Conservation (phyloP, 2,888 invertebrate genomes). For the Rugalucina vietnamica region DNA sequence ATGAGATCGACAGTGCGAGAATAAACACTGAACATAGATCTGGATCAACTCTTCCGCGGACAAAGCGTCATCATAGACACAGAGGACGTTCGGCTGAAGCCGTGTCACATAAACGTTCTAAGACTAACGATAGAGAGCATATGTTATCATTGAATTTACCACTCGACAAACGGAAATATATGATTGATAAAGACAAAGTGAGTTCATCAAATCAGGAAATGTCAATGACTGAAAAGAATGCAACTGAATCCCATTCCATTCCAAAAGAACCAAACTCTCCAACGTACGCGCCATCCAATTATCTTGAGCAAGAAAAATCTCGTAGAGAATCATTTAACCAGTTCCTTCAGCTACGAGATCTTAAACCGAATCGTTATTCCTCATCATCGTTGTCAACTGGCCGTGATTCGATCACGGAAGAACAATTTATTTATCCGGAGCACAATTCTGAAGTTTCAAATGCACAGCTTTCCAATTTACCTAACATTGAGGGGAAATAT, state of each 20-base stretch:
- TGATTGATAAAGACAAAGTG: slow-evolving; percentile 43
- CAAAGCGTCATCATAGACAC: slow-evolving; percentile 18
- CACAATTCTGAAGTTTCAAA: too few relatives aligned
- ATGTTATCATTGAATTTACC: slow-evolving; percentile 36
- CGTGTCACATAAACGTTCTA: background rate
- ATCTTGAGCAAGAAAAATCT: background rate
- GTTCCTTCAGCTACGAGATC: slow-evolving; percentile 39
- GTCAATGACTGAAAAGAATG: background rate
- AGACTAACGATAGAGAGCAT: slow-evolving; percentile 17
- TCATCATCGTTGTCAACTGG: slow-evolving; percentile 5
- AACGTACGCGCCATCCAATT: background rate
- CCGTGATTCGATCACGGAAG: background rate
- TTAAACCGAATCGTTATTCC: slow-evolving; percentile 23
- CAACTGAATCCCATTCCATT: background rate
- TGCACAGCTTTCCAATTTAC: too few relatives aligned
- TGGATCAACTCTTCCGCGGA: slow-evolving; percentile 40
- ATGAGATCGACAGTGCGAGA: slow-evolving; percentile 1
- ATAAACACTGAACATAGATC: background rate
- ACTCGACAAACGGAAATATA: slow-evolving; percentile 62
- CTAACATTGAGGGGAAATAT: too few relatives aligned
- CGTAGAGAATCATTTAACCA: slow-evolving; percentile 24
- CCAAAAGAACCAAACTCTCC: background rate
- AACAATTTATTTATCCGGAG: too few relatives aligned
- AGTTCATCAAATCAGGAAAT: background rate
- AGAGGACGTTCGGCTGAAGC: slow-evolving; percentile 28